Evolutionary conservation across 2,113 vertebrate species (phyloP).

Genomic region (Gopherus evgoodei): DNA sequence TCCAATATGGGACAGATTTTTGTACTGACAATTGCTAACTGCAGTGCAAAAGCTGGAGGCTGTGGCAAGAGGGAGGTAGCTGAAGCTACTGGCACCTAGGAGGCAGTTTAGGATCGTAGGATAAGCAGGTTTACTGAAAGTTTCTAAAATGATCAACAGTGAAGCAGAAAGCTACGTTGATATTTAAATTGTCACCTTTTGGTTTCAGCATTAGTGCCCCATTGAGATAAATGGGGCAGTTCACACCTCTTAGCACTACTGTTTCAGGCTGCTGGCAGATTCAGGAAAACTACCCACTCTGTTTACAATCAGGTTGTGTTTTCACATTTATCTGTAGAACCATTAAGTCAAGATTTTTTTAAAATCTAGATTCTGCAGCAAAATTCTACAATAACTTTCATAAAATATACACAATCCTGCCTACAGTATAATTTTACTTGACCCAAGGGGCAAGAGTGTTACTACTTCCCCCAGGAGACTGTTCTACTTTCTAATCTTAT

Average conservation of each 20-base stretch:
- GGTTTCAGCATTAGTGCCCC: background rate
- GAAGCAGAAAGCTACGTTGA: conserved; percentile 44
- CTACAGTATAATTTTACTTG: background rate
- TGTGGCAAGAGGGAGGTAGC: background rate
- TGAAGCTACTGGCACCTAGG: background rate
- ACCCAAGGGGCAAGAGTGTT: background rate
- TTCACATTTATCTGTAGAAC: accelerated
- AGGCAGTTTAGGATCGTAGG: conserved; percentile 54
- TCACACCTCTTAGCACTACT: background rate
- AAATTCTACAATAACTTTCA: background rate
- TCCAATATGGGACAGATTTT: conserved; percentile 26
- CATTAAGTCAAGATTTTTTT: background rate
- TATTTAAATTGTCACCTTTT: conserved; percentile 29
- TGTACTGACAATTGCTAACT: conserved; percentile 47
- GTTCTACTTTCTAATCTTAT: background rate
- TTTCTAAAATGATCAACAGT: background rate
- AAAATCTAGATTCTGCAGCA: background rate
- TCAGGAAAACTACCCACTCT: accelerated
- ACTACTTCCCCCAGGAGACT: background rate
- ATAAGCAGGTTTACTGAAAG: conserved; percentile 10
- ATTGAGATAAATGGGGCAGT: background rate
- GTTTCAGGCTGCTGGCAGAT: background rate
- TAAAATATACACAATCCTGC: background rate
- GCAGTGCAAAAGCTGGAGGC: background rate
- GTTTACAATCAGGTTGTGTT: background rate